These are phyloP conservation scores for Stomatorhinus ivindoensis DNA, from an alignment of 2,113 vertebrate genomes.

Conservation along the genomic window DNA sequence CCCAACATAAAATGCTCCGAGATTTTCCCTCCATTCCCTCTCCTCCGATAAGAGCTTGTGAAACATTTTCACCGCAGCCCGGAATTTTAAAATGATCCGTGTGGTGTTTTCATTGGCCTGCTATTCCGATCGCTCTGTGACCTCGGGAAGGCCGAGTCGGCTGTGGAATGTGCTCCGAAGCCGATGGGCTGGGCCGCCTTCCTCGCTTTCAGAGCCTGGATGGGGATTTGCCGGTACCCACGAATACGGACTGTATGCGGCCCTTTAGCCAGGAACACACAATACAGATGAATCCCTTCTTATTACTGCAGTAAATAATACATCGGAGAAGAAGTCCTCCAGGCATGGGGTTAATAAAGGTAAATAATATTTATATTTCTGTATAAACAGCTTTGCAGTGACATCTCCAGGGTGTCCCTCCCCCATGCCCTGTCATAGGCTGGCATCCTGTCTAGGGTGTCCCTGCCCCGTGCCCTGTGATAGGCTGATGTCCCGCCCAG, in stretches of 20 bases:
- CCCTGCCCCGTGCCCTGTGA: not conserved
- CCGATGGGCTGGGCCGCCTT: not conserved
- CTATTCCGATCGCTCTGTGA: not conserved
- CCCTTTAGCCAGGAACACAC: not conserved
- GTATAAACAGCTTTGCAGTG: not conserved
- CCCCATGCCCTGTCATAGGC: not conserved
- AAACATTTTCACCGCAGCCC: slow-evolving; percentile 3
- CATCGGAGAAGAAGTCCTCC: not conserved
- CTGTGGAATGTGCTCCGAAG: not conserved
- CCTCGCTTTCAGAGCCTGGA: not conserved
- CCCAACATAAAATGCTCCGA: not conserved
- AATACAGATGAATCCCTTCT: not conserved
- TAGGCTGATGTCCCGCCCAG: not conserved
- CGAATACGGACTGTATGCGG: too few relatives aligned
- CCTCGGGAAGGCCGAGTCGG: not conserved
- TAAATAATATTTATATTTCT: not conserved
- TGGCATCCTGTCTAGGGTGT: too few relatives aligned
- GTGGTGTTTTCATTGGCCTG: not conserved
- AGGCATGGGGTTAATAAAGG: not conserved
- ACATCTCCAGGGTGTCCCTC: not conserved
- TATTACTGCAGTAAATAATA: not conserved
- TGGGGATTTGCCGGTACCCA: not conserved
- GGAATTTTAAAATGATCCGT: not conserved
- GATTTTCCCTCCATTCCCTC: not conserved
- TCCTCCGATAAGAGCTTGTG: not conserved